Percentiles rank a stretch among this genome's conserved stretches.
Conservation (phyloP, 2,797 vertebrate species). For the Hydrolagus colliei region DNA sequence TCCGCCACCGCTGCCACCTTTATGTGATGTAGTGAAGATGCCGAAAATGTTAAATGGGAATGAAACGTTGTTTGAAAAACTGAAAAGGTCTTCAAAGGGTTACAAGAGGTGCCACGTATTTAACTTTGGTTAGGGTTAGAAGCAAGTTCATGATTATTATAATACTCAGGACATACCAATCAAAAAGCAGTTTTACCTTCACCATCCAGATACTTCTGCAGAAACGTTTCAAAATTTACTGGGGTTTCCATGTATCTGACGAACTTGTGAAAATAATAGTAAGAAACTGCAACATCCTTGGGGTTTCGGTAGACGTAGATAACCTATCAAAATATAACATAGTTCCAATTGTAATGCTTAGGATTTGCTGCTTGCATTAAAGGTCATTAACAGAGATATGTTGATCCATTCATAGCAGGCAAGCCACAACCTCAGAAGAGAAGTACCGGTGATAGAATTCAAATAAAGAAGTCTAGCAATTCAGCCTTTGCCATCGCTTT, state of each 20-base stretch:
- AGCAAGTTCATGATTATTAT: neutral
- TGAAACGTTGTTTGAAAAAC: neutral
- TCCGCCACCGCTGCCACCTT: no score
- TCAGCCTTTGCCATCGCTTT: no score
- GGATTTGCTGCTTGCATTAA: no score
- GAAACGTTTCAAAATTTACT: constrained; percentile 26
- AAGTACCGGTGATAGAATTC: no score
- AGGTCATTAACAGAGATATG: neutral
- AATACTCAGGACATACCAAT: neutral
- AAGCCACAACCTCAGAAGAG: no score
- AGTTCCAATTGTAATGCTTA: neutral
- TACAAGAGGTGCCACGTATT: neutral
- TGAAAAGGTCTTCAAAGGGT: neutral
- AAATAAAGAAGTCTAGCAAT: no score
- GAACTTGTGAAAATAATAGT: constrained; percentile 32
- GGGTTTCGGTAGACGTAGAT: constrained; percentile 34
- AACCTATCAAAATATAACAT: constrained; percentile 23
- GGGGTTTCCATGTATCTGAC: constrained; percentile 20
- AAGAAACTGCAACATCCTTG: constrained; percentile 36
- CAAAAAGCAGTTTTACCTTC: constrained; percentile 16
- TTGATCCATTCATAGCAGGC: no score
- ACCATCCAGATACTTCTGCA: constrained; percentile 31
- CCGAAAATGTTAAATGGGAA: neutral
- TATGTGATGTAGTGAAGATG: no score
- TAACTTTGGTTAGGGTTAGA: neutral